phyloP scores from a whole-genome alignment of 2,113 vertebrate genomes.

The Setophaga petechia region DNA sequence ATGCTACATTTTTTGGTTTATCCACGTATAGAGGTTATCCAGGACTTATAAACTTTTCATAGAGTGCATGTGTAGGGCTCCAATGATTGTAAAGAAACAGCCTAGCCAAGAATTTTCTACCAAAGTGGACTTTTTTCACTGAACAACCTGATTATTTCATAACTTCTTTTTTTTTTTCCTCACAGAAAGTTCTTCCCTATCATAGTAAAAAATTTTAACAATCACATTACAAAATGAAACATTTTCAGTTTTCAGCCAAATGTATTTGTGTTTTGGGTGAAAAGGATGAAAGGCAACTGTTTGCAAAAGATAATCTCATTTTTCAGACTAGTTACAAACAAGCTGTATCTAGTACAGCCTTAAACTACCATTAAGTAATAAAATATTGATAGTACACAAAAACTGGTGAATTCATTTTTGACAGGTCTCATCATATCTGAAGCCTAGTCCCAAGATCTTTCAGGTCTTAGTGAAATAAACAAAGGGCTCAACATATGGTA shows the following conservation, averaged over 20 bases:
- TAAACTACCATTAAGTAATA: background rate
- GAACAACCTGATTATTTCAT: background rate
- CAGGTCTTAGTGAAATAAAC: conserved; percentile 16
- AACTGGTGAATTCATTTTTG: background rate
- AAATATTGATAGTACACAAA: background rate
- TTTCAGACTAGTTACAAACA: background rate
- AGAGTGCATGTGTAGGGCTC: background rate
- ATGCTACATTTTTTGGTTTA: background rate
- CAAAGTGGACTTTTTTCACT: background rate
- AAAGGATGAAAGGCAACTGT: background rate
- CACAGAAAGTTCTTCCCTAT: background rate
- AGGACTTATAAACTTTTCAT: background rate
- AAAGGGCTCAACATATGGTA: background rate
- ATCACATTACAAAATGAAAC: background rate
- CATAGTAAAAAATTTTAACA: background rate
- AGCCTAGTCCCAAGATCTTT: conserved; percentile 23
- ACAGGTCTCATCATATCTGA: conserved; percentile 8
- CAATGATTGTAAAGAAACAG: background rate
- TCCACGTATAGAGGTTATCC: background rate
- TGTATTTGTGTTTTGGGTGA: background rate
- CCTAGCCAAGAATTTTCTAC: background rate
- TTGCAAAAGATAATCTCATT: background rate
- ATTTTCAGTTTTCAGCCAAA: background rate
- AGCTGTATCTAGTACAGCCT: background rate
- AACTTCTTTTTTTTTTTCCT: background rate